phyloP scores from a whole-genome alignment of 1,140 invertebrate species.

The Subanguina moxae region DNA sequence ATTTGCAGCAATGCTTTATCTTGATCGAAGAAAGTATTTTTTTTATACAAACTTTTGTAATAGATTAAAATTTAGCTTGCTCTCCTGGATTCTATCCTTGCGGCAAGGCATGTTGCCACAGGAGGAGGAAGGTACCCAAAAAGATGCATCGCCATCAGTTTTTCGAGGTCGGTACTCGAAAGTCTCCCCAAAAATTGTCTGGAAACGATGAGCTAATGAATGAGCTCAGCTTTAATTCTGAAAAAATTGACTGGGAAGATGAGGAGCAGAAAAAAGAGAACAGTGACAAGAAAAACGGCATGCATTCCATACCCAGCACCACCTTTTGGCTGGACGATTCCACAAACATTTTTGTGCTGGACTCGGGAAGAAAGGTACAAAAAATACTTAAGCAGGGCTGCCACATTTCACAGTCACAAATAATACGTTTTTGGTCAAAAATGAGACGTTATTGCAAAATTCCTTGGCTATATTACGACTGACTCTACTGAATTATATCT shows the following conservation, averaged over 20 bases:
- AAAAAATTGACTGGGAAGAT: neutral
- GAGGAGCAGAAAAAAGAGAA: neutral
- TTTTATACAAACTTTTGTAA: too few relatives aligned
- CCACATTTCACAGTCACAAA: too few relatives aligned
- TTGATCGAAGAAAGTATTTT: too few relatives aligned
- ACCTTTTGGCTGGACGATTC: conserved; percentile 12
- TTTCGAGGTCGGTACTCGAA: too few relatives aligned
- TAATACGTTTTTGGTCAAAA: too few relatives aligned
- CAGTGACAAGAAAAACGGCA: neutral
- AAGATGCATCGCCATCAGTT: neutral
- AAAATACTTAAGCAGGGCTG: too few relatives aligned
- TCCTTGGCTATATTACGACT: too few relatives aligned
- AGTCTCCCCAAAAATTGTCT: too few relatives aligned
- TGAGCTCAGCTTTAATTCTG: neutral
- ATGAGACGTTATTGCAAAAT: too few relatives aligned
- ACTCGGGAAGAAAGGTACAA: neutral
- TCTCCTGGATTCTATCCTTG: conserved; percentile 1
- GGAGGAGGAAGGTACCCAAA: neutral
- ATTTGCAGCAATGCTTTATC: too few relatives aligned
- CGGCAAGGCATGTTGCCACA: neutral
- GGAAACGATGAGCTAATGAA: neutral
- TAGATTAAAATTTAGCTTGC: neutral
- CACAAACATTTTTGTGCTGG: conserved; percentile 9
- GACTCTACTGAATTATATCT: too few relatives aligned
- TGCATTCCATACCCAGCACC: neutral